Base-by-base conservation (phyloP, 2,113 vertebrate species). In the Xenotilapia longispinis region DNA sequence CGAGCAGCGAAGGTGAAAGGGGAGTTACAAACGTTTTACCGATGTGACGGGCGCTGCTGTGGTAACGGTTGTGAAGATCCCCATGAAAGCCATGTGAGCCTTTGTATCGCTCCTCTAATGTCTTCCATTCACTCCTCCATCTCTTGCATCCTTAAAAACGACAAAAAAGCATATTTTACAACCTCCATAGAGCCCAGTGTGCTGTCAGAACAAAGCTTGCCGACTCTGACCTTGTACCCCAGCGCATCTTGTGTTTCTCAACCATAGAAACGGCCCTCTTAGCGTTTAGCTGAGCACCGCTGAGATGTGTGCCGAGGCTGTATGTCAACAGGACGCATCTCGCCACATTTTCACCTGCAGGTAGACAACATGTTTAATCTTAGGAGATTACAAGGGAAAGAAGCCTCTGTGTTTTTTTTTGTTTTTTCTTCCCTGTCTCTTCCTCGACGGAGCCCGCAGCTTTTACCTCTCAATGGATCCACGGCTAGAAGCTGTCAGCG, bases 311-410 rank as follows among this genome's bases (percentile, higher is more conserved):
- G 85, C 80, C 11, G 19, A 84, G 88, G 91, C 87, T 78, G 70
- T 21, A 7, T 82, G 92, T 93, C 91, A 91, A 90, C 81, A 19
- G 88, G 70, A 92, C 15, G 83, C 91, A 84, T 85, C 88, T 85
- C 49, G 54, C 15, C 90, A 88, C 87, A 87, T 94, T 92, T 91
- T 91, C 87, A 89, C 91, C 89, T 63, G 91, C 91, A 90, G 91
- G 87, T 86, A 93, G 89, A 94, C 89, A 92, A 90, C 90, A 87
- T 93, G 93, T 93, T 95, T 94, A 95, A 94, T 95, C 93, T 94
- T 81, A n/a, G 78, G 86, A 93, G 94, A 94, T 94, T 94, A 94
- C 87, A 91, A 75, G 86, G 65, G 70, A 87, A 80, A 80, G 85
- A 78, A 84, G 82, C 23, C 58, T 81, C 79, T 82, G 83, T 86